These are phyloP conservation scores for Entomobrya multifasciata DNA, from an alignment of 2,888 invertebrate genomes.

Conservation along the genomic window DNA sequence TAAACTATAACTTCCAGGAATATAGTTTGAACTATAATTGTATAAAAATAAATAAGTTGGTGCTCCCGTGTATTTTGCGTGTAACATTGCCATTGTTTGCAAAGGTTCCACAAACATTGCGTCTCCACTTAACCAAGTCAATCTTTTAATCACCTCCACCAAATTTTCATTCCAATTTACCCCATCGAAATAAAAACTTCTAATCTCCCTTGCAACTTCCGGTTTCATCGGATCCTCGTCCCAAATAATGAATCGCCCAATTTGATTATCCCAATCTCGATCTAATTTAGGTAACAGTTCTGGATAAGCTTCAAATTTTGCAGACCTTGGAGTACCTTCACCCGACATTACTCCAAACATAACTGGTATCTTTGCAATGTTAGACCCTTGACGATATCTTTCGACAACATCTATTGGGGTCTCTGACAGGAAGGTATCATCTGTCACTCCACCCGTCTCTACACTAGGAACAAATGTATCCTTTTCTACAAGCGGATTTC, in stretches of 20 bases:
- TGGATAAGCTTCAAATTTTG: slow-evolving; percentile 37
- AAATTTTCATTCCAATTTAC: background rate
- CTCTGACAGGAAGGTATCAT: no score
- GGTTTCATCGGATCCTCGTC: background rate
- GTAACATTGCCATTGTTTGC: slow-evolving; percentile 42
- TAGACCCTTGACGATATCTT: no score
- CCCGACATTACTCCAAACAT: slow-evolving; percentile 59
- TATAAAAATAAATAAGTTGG: slow-evolving; percentile 74
- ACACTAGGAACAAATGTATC: no score
- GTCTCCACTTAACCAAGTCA: slow-evolving; percentile 69
- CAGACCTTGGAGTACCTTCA: slow-evolving; percentile 60
- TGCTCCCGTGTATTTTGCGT: slow-evolving; percentile 47
- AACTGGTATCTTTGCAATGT: slow-evolving; percentile 55
- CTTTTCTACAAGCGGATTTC: no score
- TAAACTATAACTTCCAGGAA: no score
- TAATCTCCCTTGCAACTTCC: background rate
- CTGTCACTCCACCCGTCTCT: no score
- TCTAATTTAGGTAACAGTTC: slow-evolving; percentile 19
- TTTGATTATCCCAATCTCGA: background rate
- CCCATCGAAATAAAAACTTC: background rate
- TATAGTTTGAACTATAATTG: background rate
- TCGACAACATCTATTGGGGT: background rate
- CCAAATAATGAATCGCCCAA: background rate
- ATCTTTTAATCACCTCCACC: slow-evolving; percentile 43
- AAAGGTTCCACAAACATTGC: slow-evolving; percentile 59